Conservation (phyloP, 2,797 vertebrate species). For the Sebastes flavidus region DNA sequence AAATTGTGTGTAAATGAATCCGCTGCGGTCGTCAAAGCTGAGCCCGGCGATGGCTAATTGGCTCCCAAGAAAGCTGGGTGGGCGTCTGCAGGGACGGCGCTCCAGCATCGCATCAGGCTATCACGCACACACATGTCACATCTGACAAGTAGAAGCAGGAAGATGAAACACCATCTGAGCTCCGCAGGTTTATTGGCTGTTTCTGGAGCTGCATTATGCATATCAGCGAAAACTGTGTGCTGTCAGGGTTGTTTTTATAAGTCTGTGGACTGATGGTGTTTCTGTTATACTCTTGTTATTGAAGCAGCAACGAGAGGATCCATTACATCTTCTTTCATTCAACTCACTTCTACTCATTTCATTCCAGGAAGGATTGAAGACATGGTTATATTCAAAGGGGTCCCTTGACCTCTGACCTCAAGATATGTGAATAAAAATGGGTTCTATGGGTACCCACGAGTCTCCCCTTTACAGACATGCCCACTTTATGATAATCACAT, state of each 20-base stretch:
- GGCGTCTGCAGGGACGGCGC: conserved; percentile 43
- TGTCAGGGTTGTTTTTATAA: conserved; percentile 10
- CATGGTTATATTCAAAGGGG: no score
- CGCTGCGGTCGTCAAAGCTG: conserved; percentile 25
- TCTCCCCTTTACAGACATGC: no score
- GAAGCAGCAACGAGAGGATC: not conserved
- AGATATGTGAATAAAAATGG: no score
- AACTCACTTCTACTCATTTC: not conserved
- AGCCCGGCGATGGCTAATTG: conserved; percentile 65
- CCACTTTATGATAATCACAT: no score
- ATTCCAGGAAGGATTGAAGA: not conserved
- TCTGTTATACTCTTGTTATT: not conserved
- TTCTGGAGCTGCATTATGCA: conserved; percentile 19
- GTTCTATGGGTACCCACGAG: no score
- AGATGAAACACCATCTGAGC: conserved; percentile 23
- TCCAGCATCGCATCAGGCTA: not conserved
- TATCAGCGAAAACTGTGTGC: conserved; percentile 3
- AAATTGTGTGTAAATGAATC: conserved; percentile 44
- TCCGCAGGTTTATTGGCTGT: not conserved
- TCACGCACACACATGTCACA: conserved; percentile 7
- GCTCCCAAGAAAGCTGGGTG: conserved; percentile 58
- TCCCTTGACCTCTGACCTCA: no score
- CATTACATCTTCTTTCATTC: not conserved
- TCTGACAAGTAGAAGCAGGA: conserved; percentile 33
- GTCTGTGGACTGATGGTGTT: not conserved